Base-by-base conservation (phyloP, 2,797 vertebrate genomes). In the Uromys caudimaculatus region DNA sequence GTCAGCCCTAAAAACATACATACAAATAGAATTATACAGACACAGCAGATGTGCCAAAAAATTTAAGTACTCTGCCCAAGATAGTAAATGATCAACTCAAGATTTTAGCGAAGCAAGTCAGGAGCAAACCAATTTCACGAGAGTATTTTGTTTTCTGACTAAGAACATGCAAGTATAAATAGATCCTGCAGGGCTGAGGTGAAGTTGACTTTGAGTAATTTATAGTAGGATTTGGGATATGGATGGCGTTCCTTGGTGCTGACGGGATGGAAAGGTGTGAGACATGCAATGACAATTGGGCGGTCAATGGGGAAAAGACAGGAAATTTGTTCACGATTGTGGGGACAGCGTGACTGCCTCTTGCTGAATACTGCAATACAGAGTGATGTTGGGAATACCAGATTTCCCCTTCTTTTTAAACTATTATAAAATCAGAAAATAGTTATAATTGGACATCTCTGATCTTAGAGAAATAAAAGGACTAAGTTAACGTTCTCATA, bases 401-500 rank as follows among this genome's bases (percentile, higher is more conserved):
- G 24, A 92, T 77, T 32, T 9, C 14, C 1, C 16, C 44, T 60
- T 71, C n/a, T 79, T 93, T 90, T 41, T 17, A 56, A 94, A 96
- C 10, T 81, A 14, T 76, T 47, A 16, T 41, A 56, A 82, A 69
- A n/a, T 29, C 86, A 50, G 54, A 89, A 95, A 94, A 75, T 82
- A 88, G 69, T 90, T 77, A 19, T 88, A 60, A 92, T 27, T 82
- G 73, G 12, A 52, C n/a, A 44, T 89, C n/a, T 69, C 44, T 93
- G 52, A 91, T 54, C 44, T 95, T 50, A 38, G 11, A 77, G 27
- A 96, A 95, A 82, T 50, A 60, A 76, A 82, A 83, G 56, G 29
- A 92, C 89, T 79, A 94, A 79, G 56, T 71, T 91, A 87, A 93
- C 58, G 58, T 82, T 91, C 86, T 85, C 82, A 47, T 79, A 90